Conservation (phyloP, 2,888 invertebrate species). For the Pasiphila rectangulata region DNA sequence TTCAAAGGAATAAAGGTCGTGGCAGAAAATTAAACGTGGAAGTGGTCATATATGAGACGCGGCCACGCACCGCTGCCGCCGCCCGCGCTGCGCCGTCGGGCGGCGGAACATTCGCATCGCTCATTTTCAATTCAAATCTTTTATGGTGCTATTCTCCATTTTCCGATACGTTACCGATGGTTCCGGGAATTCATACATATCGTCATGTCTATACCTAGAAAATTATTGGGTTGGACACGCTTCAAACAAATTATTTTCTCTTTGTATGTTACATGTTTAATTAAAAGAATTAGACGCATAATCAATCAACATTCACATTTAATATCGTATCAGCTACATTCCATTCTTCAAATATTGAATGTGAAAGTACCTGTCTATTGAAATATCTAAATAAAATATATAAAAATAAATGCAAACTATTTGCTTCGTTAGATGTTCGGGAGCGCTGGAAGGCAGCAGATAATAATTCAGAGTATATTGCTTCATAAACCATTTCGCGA, state of each 20-base stretch:
- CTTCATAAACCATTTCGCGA: neutral
- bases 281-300: too few relatives aligned
- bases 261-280: too few relatives aligned
- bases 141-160: neutral
- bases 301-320: too few relatives aligned
- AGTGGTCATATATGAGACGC: too few relatives aligned
- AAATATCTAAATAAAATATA: too few relatives aligned
- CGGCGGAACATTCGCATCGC: neutral
- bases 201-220: too few relatives aligned
- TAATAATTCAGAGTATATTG: neutral
- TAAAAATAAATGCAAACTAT: too few relatives aligned
- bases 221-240: too few relatives aligned
- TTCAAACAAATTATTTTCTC: too few relatives aligned
- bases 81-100: neutral
- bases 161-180: neutral
- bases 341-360: too few relatives aligned
- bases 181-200: neutral
- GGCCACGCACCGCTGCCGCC: neutral
- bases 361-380: too few relatives aligned
- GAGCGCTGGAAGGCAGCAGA: neutral
- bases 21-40: neutral
- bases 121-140: constrained; percentile 6
- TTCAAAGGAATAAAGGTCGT: neutral
- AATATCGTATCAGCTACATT: too few relatives aligned
- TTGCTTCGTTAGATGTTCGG: neutral